Evolutionary conservation across 2,113 vertebrate species (phyloP).

Genomic region (Cathartes aura): DNA sequence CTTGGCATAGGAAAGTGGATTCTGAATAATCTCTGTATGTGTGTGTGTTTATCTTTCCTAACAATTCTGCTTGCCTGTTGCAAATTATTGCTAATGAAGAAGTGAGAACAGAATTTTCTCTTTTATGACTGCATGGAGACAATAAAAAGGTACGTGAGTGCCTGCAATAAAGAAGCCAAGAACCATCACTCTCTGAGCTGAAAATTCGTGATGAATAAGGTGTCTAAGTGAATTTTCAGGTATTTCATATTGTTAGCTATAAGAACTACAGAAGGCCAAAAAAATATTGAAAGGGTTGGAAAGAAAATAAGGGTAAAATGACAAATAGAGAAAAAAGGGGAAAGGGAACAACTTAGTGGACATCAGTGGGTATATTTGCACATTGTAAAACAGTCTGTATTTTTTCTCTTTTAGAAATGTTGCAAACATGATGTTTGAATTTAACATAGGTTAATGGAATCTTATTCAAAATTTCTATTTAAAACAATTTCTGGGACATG

Average conservation of each 20-base stretch:
- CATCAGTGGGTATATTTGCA: rapidly evolving
- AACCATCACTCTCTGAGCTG: background rate
- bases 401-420: background rate
- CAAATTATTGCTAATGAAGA: background rate
- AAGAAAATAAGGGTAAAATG: background rate
- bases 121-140: background rate
- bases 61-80: background rate
- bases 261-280: background rate
- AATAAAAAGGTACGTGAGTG: background rate
- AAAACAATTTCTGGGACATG: background rate
- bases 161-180: background rate
- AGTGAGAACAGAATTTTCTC: background rate
- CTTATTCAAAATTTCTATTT: background rate
- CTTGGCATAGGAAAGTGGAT: background rate
- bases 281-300: background rate
- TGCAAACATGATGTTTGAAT: background rate
- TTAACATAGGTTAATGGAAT: background rate
- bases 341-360: background rate
- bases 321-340: background rate
- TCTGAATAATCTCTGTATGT: background rate
- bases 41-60: background rate
- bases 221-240: background rate
- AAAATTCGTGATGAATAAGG: background rate
- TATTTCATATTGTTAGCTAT: background rate
- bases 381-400: background rate